Base-by-base conservation (phyloP, 2,113 vertebrate genomes). In the Aspidoscelis tigris region DNA sequence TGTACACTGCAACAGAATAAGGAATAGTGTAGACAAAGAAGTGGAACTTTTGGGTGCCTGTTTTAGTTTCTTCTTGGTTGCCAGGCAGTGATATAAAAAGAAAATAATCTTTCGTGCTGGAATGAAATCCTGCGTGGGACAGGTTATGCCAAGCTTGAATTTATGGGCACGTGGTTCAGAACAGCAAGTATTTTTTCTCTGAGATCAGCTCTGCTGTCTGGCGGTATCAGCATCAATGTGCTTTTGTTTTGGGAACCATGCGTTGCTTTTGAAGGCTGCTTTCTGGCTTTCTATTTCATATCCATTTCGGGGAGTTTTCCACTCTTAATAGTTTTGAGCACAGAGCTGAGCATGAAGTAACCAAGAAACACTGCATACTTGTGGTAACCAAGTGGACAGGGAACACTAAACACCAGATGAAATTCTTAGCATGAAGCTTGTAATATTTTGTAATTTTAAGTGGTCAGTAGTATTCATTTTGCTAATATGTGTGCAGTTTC, bases 291-390 rank as follows among this genome's bases (percentile, higher is more conserved):
- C 55, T 21, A 24, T 73, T 21, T 22, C 10, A 33, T 43, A 14
- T 18, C 80, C 69, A 75, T 65, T 65, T 53, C n/a, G 16, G 61
- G 73, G 47, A 76, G 41, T 66, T 82, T 70, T 82, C 72, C 58
- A 58, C 55, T 58, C 22, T 39, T 39, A 66, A 41, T 65, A 70
- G 55, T 82, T 64, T 64, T 82, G 70, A 74, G 55, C 66, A 65
- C 55, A 66, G 43, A 24, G 9, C 26, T 66, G 44, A 39, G n/a
- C 65, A 6, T 20, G 9, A 33, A 77, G 75, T 39, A 77, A 21
- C 11, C 5, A 18, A 77, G 75, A 39, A 61, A 39, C 53, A 58
- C 33, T 7, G 10, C 18, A 2, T 61, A 22, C 53, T 53, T 39
- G 39, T 76, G 72, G 50, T 21, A 76, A 21, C 75, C 75, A 76